phyloP scores from a whole-genome alignment of 2,797 vertebrate genomes.

The Lagocephalus sceleratus region DNA sequence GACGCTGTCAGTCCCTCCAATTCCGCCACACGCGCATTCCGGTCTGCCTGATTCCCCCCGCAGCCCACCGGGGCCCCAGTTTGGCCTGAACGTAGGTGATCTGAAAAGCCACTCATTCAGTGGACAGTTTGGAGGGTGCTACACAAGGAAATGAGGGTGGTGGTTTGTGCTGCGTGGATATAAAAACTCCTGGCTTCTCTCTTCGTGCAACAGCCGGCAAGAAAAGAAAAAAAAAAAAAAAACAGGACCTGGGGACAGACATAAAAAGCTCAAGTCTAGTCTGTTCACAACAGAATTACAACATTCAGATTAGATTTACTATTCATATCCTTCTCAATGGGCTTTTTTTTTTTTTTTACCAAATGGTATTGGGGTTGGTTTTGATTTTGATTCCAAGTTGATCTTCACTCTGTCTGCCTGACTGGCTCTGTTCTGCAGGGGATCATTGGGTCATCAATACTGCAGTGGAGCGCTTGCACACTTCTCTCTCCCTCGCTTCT shows the following conservation, averaged over 20 bases:
- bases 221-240: constrained; percentile 61
- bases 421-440: constrained; percentile 76
- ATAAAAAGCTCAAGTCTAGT: constrained; percentile 40
- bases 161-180: constrained; percentile 25
- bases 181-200: constrained; percentile 12
- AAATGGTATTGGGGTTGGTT: constrained; percentile 51
- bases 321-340: constrained; percentile 52
- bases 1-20: constrained; percentile 66
- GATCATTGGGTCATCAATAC: constrained; percentile 79
- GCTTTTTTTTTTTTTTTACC: constrained; percentile 60
- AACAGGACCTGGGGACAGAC: constrained; percentile 71
- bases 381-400: constrained; percentile 69
- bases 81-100: constrained; percentile 85
- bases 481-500: constrained; percentile 62
- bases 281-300: constrained; percentile 48
- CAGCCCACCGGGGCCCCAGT: constrained; percentile 85
- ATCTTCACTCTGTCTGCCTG: constrained; percentile 72
- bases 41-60: constrained; percentile 78
- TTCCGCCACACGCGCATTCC: constrained; percentile 62
- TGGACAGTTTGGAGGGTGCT: constrained; percentile 75
- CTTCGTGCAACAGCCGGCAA: constrained; percentile 43
- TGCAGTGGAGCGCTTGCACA: constrained; percentile 75
- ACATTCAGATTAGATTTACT: constrained; percentile 60
- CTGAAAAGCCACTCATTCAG: constrained; percentile 87
- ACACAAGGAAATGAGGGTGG: constrained; percentile 71